These are phyloP conservation scores for Coranthus polyacanthus DNA, from an alignment of 2,797 vertebrate species.

Conservation along the genomic window DNA sequence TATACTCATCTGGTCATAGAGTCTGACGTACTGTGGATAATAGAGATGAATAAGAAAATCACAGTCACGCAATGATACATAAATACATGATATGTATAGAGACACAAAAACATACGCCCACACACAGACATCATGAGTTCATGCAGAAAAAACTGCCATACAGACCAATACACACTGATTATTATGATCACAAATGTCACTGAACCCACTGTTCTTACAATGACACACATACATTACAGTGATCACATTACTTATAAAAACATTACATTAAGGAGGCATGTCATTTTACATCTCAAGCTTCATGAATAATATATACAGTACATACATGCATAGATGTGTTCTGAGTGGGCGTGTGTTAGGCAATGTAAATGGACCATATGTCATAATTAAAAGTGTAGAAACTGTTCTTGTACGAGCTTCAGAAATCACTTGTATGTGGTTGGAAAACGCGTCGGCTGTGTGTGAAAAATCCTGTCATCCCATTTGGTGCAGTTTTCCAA, in stretches of 20 bases:
- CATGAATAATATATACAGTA: conserved; percentile 50
- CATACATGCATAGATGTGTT: conserved; percentile 31
- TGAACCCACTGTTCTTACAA: neutral
- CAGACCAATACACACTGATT: conserved; percentile 43
- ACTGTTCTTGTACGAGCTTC: conserved; percentile 1
- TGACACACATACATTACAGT: conserved; percentile 31
- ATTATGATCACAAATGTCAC: conserved; percentile 56
- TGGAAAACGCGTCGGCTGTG: conserved; percentile 1
- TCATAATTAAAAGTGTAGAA: conserved; percentile 20
- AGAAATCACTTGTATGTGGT: neutral
- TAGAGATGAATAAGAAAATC: too few relatives aligned
- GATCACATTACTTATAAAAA: conserved; percentile 47
- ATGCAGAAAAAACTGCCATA: conserved; percentile 49
- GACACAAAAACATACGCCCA: conserved; percentile 29
- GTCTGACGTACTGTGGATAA: neutral
- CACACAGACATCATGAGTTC: conserved; percentile 35
- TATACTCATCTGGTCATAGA: conserved; percentile 2
- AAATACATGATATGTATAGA: neutral
- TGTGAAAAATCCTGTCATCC: neutral
- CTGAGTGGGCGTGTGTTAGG: conserved; percentile 32
- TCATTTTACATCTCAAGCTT: conserved; percentile 45
- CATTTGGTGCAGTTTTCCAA: too few relatives aligned
- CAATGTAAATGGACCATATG: conserved; percentile 37
- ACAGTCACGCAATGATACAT: neutral
- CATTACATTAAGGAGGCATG: conserved; percentile 57